Base-by-base conservation (phyloP, 2,797 vertebrate species). In the Agapornis canus region DNA sequence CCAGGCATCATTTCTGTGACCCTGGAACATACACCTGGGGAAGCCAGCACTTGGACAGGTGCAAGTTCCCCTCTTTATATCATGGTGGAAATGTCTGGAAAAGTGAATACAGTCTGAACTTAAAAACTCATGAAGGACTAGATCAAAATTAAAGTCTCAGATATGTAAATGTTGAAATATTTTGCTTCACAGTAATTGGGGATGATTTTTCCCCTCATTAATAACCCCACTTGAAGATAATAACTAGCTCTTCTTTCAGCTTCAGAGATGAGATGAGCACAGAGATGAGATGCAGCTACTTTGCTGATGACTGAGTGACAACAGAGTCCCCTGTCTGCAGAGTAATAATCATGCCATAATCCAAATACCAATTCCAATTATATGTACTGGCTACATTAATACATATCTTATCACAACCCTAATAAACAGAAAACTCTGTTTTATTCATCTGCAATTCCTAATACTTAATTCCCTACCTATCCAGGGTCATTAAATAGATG, bases 191-290 rank as follows among this genome's bases (percentile, higher is more conserved):
- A 68, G 92, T 96, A 96, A 96, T 96, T 95, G 70, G 92, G 89
- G 77, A 94, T 96, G 94, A 96, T 94, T 96, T 94, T 94, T 76
- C 51, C 73, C 79, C 85, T 96, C 91, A 96, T 96, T 94, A 97
- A 94, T 96, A 95, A 94, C 85, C 78, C 82, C 91, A 96, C 95
- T 95, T 96, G 87, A 95, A 96, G 94, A 94, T 97, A 96, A 96
- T 96, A 97, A 95, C 91, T 69, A 94, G 92, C 95, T 94, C 95
- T 94, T 95, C 92, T 96, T 94, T 86, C 89, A 92, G 87, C 59
- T 87, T 83, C 73, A 84, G 87, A 88, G 89, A 90, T 76, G 85
- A 95, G 94, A 91, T 68, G 95, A 95, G 91, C 82, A 52, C 45
- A 70, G 91, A 95, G 54, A 57, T 25, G 54, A 57, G 54, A 91